Conservation (phyloP, 2,797 vertebrate genomes). For the Allobates femoralis region DNA sequence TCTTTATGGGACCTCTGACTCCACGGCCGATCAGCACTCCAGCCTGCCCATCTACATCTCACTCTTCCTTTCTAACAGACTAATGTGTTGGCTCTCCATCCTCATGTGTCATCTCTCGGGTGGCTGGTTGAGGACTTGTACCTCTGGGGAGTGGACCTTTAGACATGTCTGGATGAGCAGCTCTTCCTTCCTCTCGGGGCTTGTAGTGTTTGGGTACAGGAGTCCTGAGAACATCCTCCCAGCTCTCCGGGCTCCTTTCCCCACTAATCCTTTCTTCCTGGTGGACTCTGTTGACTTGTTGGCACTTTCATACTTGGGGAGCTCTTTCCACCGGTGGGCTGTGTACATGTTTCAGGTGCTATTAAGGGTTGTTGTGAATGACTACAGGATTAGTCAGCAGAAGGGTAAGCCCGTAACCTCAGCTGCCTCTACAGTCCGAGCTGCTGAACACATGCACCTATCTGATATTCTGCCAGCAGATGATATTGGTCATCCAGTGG, state of each 20-base stretch:
- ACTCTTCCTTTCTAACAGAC: conserved; percentile 50
- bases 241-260: neutral
- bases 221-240: neutral
- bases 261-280: conserved; percentile 11
- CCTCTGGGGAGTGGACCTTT: neutral
- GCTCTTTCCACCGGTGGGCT: conserved; percentile 17
- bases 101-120: conserved; percentile 46
- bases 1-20: neutral
- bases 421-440: neutral
- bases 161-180: conserved; percentile 40
- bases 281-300: conserved; percentile 2
- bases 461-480: neutral
- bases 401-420: neutral
- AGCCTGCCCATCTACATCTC: conserved; percentile 20
- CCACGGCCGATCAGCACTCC: conserved; percentile 46
- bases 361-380: conserved; percentile 31
- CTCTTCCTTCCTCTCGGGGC: conserved; percentile 7
- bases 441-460: conserved; percentile 25
- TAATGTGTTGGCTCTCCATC: conserved; percentile 26
- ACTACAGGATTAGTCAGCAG: neutral
- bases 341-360: neutral
- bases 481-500: neutral
- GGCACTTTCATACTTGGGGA: neutral
- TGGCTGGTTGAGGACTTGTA: conserved; percentile 29
- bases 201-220: neutral